These are phyloP conservation scores for Delphinapterus leucas DNA, from an alignment of 2,113 vertebrate genomes.

Conservation along the genomic window DNA sequence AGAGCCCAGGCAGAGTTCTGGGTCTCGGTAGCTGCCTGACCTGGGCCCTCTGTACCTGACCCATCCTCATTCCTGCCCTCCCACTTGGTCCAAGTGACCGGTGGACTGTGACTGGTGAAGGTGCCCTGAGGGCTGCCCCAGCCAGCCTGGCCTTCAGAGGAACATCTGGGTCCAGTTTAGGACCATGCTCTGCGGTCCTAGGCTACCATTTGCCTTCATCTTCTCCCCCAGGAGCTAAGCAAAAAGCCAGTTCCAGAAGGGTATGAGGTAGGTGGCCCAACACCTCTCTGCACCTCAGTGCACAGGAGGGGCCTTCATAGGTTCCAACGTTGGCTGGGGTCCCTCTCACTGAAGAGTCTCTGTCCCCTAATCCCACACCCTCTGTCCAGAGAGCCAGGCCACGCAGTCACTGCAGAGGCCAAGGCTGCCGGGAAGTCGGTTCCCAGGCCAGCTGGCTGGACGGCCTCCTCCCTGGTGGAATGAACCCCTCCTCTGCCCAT, in stretches of 20 bases:
- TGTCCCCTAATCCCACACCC: background rate
- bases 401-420: background rate
- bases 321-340: background rate
- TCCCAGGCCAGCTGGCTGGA: background rate
- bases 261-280: background rate
- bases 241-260: background rate
- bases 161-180: background rate
- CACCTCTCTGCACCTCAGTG: background rate
- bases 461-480: background rate
- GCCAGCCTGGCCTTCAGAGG: background rate
- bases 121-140: background rate
- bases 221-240: background rate
- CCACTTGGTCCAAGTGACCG: background rate
- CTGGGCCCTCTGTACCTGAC: background rate
- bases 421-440: background rate
- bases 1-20: background rate
- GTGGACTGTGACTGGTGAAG: background rate
- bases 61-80: background rate
- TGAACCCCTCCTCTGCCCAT: background rate
- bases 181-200: background rate
- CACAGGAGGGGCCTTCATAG: background rate
- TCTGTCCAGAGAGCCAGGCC: background rate
- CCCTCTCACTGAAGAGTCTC: background rate
- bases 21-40: background rate
- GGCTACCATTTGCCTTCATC: background rate